These are phyloP conservation scores for Lacanobia oleracea DNA, from an alignment of 2,888 invertebrate genomes.

Conservation along the genomic window DNA sequence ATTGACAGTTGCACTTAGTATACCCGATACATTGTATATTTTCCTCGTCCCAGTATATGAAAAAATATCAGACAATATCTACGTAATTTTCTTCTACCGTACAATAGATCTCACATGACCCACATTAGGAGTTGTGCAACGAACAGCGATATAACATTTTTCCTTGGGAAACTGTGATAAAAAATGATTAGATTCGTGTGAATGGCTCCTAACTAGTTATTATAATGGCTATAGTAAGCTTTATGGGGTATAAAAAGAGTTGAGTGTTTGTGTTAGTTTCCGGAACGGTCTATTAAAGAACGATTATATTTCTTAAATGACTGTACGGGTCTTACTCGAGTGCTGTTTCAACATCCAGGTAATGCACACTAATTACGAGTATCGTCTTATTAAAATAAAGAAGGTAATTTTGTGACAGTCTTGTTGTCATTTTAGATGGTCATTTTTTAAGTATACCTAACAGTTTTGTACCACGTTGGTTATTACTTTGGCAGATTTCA, in stretches of 20 bases:
- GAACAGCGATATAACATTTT: constrained; percentile 42
- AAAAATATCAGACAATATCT: constrained; percentile 47
- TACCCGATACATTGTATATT: constrained; percentile 25
- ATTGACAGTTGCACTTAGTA: constrained; percentile 12
- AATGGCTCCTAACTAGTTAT: constrained; percentile 55
- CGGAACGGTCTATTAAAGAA: constrained; percentile 26
- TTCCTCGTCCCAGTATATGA: constrained; percentile 17
- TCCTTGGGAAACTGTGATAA: constrained; percentile 66
- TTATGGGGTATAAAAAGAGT: constrained; percentile 38
- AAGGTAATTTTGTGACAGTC: no score
- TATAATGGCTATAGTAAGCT: constrained; percentile 36
- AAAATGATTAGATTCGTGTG: constrained; percentile 66
- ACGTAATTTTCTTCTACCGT: constrained; percentile 40
- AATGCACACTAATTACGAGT: no score
- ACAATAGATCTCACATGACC: constrained; percentile 56
- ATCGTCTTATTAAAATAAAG: no score
- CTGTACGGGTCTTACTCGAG: neutral
- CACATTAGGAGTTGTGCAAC: constrained; percentile 56
- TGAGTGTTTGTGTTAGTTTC: constrained; percentile 27
- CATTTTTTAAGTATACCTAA: no score
- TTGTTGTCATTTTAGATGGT: no score
- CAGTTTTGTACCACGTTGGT: no score
- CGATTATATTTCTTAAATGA: constrained; percentile 7
- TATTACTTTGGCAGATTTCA: no score
- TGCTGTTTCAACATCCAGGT: constrained; percentile 2